Evolutionary conservation across 92 coral and sea anemone species (phyloP), one percentile per base, ranked within the genome.

Genomic region (Parazoanthus darwini): DNA sequence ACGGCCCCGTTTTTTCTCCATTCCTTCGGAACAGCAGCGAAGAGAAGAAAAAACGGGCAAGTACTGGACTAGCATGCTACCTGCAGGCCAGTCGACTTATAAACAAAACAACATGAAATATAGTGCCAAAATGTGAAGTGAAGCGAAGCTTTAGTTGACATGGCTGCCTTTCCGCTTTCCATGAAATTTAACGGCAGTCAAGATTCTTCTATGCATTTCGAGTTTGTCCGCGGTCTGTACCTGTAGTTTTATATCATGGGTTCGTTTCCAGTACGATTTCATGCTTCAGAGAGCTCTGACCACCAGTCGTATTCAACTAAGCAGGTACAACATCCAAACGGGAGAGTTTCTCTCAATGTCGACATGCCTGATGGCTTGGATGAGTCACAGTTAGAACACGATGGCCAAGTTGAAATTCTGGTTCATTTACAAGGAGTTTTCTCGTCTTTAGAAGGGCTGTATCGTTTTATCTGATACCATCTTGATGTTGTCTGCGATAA

Each of bases 281-380:
- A 71, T 84, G 87, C 87, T 15, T 29, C 78, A 84, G 63, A 74
- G 87, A 46, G 79, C 68, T 33, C 44, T 11, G 65, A 46, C 50
- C 85, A 80, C 38, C 66, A 43, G 11, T 23, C 77, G 59, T 82
- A 44, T 38, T 70, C 56, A 26, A 82, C 56, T 23, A 2, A 84
- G 44, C 87, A 84, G 87, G 87, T 84, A 70, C 59, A 71, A 10
- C 22, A n/a, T 22, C 46, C 22, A 48, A 46, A 71, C 7, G 35
- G 66, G 22, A 80, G 65, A 42, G 22, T 59, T 80, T 79, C 36
- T 29, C 46, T 3, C 43, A 72, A 5, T 1, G 79, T 84, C 78
- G 87, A 84, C 51, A 84, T 84, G 87, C 87, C 33, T 29, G 33
- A 84, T 84, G 87, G 71, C 79, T 84, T 84, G 79, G 77, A 71